These are phyloP conservation scores for Pavo muticus DNA, from an alignment of 2,113 vertebrate species.

Conservation along the genomic window DNA sequence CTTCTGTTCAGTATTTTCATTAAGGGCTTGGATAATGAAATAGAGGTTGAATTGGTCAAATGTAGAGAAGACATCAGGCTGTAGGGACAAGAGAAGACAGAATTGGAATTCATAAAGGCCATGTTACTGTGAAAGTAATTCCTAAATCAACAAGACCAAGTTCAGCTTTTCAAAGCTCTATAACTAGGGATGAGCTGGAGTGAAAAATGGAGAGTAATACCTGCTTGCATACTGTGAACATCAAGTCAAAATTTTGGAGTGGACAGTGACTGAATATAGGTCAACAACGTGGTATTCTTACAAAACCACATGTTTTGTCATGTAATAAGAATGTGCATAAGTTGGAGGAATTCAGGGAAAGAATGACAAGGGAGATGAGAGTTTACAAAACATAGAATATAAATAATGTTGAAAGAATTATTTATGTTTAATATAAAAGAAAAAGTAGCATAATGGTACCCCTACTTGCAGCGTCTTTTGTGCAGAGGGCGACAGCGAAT, in stretches of 20 bases:
- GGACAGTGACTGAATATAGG: not conserved
- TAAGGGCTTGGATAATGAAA: not conserved
- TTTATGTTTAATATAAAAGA: not conserved
- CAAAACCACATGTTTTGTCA: fast-evolving
- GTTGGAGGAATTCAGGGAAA: not conserved
- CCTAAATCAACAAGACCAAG: not conserved
- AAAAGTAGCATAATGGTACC: not conserved
- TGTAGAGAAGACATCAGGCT: not conserved
- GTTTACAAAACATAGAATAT: not conserved
- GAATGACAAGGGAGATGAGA: not conserved
- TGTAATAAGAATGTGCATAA: not conserved
- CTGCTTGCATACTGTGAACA: not conserved
- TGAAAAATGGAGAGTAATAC: not conserved
- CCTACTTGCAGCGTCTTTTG: not conserved
- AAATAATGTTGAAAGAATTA: not conserved
- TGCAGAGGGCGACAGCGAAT: not conserved
- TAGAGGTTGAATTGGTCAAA: not conserved
- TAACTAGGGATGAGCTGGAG: not conserved
- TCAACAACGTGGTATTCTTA: not conserved
- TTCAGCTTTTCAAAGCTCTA: not conserved
- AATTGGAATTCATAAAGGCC: not conserved
- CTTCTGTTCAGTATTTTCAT: not conserved
- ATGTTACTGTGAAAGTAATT: not conserved
- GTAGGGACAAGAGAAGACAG: not conserved
- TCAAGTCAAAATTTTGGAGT: not conserved